Percentiles rank a stretch among this genome's conserved stretches.
phyloP scores from a whole-genome alignment of 2,797 vertebrate species.

The Sebastes steindachneri region DNA sequence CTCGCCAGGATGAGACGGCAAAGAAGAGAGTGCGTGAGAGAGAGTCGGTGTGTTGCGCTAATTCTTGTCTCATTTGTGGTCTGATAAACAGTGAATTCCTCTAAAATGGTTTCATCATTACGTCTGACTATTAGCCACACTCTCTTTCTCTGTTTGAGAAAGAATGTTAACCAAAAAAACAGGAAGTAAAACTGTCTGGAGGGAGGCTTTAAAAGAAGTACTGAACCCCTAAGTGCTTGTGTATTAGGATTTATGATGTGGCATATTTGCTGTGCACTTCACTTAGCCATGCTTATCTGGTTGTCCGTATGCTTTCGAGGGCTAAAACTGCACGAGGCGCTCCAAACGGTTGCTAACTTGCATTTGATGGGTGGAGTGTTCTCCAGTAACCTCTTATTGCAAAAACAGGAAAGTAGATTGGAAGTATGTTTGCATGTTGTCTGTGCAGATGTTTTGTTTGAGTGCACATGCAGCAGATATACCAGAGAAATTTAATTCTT shows the following conservation, averaged over 20 bases:
- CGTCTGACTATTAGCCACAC: too few species aligned
- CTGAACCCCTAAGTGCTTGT: background rate
- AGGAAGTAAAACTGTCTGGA: too few species aligned
- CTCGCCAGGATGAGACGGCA: too few species aligned
- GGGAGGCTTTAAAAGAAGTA: background rate
- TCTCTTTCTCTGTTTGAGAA: too few species aligned
- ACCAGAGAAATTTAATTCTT: background rate
- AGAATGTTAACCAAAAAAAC: too few species aligned
- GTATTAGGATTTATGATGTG: background rate
- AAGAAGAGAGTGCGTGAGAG: too few species aligned
- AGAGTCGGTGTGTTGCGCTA: too few species aligned
- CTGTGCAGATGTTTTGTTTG: background rate
- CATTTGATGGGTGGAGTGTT: background rate
- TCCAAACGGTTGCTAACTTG: background rate
- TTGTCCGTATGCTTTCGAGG: background rate
- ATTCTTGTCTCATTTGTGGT: too few species aligned
- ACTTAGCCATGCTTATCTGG: background rate
- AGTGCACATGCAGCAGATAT: background rate
- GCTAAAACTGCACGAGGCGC: background rate
- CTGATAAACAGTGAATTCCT: too few species aligned
- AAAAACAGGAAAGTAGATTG: background rate
- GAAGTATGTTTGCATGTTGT: background rate
- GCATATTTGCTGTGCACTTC: background rate
- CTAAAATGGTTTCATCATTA: too few species aligned
- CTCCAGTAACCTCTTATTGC: background rate